phyloP scores from a whole-genome alignment of 2,797 vertebrate species.

The Antennarius maculatus region DNA sequence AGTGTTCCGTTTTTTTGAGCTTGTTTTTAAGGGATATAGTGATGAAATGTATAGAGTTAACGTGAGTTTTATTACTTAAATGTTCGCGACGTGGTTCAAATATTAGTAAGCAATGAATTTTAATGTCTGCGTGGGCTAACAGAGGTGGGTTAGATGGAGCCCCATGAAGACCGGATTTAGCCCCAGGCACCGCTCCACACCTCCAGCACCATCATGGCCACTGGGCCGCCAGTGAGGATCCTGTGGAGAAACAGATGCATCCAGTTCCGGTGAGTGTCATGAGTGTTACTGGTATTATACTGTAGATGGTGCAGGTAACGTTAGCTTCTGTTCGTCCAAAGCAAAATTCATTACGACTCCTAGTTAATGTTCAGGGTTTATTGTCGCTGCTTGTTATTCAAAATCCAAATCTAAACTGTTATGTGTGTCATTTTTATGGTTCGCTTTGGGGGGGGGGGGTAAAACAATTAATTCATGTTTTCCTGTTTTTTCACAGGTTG shows the following conservation, averaged over 20 bases:
- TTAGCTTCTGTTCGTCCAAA: neutral
- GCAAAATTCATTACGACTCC: neutral
- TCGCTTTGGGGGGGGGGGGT: neutral
- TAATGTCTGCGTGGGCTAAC: constrained; percentile 11
- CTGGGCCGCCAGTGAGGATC: neutral
- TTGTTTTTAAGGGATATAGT: neutral
- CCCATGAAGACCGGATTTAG: constrained; percentile 14
- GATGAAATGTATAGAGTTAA: neutral
- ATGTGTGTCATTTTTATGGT: neutral
- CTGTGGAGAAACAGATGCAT: neutral
- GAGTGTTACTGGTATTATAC: neutral
- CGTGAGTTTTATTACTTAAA: neutral
- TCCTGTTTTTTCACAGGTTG: constrained; percentile 42
- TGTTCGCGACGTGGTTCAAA: neutral
- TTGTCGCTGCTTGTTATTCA: neutral
- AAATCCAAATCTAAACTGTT: neutral
- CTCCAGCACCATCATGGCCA: neutral
- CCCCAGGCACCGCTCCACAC: neutral
- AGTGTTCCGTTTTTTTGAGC: neutral
- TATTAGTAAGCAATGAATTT: constrained; percentile 3
- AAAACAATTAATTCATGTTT: neutral
- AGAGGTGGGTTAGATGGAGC: constrained; percentile 29
- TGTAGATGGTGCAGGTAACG: constrained; percentile 1
- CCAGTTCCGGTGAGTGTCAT: constrained; percentile 45
- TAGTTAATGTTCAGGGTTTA: neutral